Percentiles rank a stretch among this genome's conserved stretches.
Evolutionary conservation across 2,113 vertebrate genomes (phyloP).

Genomic region (Phyllopteryx taeniolatus): DNA sequence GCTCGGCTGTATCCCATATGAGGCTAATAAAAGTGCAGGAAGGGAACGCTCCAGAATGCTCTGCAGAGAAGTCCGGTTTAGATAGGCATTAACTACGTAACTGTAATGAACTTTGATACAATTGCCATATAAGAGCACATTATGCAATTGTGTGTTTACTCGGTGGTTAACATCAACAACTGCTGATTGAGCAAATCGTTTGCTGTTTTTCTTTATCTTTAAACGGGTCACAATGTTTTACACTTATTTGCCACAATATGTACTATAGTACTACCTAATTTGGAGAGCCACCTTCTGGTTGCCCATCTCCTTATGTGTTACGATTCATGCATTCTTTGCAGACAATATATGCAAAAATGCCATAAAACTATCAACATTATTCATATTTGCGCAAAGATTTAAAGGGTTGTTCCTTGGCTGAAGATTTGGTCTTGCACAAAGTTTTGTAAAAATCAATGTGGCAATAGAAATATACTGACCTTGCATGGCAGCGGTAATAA

Average conservation of each 20-base stretch:
- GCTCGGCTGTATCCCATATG: constrained; percentile 40
- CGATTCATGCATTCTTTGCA: background rate
- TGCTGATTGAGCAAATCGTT: background rate
- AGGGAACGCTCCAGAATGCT: constrained; percentile 11
- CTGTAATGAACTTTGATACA: background rate
- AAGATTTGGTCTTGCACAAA: too few species aligned
- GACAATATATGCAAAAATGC: background rate
- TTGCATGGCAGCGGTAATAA: too few species aligned
- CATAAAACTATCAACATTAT: background rate
- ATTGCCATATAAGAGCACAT: background rate
- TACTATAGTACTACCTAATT: background rate
- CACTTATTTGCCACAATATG: background rate
- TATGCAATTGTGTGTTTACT: background rate
- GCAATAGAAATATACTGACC: background rate
- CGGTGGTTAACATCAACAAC: background rate
- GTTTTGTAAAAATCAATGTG: background rate
- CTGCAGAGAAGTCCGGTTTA: background rate
- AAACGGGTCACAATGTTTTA: background rate
- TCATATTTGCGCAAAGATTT: background rate
- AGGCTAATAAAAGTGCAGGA: constrained; percentile 42
- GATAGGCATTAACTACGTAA: background rate
- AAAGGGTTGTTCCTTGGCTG: background rate
- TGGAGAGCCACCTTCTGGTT: background rate
- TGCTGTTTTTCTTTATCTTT: background rate
- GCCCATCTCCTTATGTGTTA: background rate